Conservation (phyloP, 92 coral and sea anemone species). For the Zoanthus sociatus region DNA sequence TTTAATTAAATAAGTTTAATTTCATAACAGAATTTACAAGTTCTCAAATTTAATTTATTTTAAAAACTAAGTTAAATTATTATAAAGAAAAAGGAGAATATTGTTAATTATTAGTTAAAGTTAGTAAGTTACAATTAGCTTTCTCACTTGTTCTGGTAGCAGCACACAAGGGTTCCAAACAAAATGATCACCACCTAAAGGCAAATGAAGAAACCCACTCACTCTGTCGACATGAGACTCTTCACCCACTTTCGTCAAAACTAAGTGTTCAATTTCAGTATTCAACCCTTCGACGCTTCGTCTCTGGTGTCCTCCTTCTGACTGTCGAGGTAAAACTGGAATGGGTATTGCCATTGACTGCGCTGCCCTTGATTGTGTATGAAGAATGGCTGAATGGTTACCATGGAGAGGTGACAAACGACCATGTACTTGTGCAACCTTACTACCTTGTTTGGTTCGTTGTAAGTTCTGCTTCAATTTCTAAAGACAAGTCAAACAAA, state of each 20-base stretch:
- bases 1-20: too few relatives aligned
- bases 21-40: too few relatives aligned
- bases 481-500: conserved; percentile 47
- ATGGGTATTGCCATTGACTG: conserved; percentile 91
- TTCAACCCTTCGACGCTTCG: conserved; percentile 90
- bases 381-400: conserved; percentile 87
- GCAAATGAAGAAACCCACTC: conserved; percentile 49
- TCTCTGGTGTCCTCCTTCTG: conserved; percentile 76
- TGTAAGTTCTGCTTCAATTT: conserved; percentile 84
- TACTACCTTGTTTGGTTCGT: conserved; percentile 90
- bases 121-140: conserved; percentile 21
- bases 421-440: conserved; percentile 80
- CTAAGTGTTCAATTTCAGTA: conserved; percentile 88
- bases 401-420: conserved; percentile 95
- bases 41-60: neutral
- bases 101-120: neutral
- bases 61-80: neutral
- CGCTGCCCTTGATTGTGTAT: conserved; percentile 57
- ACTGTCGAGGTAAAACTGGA: conserved; percentile 81
- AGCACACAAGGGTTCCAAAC: conserved; percentile 40
- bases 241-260: conserved; percentile 67
- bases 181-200: conserved; percentile 37
- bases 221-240: conserved; percentile 47
- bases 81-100: neutral
- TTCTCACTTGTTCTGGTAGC: conserved; percentile 49